phyloP scores from a whole-genome alignment of 2,888 invertebrate species.

The Hypsopygia costalis region DNA sequence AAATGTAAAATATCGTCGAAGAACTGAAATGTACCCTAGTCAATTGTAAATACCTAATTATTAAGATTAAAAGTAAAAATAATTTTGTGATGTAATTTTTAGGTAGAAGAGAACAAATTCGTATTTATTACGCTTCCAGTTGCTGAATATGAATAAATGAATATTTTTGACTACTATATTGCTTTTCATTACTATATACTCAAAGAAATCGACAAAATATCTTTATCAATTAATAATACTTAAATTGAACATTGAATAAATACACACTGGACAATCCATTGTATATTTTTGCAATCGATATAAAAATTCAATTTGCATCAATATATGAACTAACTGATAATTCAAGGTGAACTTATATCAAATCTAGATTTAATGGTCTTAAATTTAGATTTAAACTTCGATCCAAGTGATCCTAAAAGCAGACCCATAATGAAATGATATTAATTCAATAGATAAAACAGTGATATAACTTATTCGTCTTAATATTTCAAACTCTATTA shows the following conservation, averaged over 20 bases:
- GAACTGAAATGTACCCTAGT: conserved; percentile 80
- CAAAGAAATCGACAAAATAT: too few relatives aligned
- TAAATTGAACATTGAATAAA: too few relatives aligned
- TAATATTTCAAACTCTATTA: conserved; percentile 17
- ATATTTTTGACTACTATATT: conserved; percentile 70
- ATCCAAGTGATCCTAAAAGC: too few relatives aligned
- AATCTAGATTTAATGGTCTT: too few relatives aligned
- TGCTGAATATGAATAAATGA: conserved; percentile 76
- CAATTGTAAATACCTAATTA: conserved; percentile 73
- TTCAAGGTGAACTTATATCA: too few relatives aligned
- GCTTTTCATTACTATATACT: conserved; percentile 53
- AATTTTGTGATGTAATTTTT: conserved; percentile 77
- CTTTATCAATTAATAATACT: too few relatives aligned
- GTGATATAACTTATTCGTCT: conserved; percentile 3
- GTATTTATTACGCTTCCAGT: conserved; percentile 81
- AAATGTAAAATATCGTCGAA: conserved; percentile 52
- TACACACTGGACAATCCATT: too few relatives aligned
- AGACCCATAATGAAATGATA: too few relatives aligned
- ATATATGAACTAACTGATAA: too few relatives aligned
- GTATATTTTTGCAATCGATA: too few relatives aligned
- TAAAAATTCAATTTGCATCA: too few relatives aligned
- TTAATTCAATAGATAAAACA: neutral
- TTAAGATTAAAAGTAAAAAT: conserved; percentile 58
- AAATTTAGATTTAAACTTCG: too few relatives aligned
- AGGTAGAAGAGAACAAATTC: conserved; percentile 70